phyloP scores from a whole-genome alignment of 2,797 vertebrate species.

The Tamandua tetradactyla region DNA sequence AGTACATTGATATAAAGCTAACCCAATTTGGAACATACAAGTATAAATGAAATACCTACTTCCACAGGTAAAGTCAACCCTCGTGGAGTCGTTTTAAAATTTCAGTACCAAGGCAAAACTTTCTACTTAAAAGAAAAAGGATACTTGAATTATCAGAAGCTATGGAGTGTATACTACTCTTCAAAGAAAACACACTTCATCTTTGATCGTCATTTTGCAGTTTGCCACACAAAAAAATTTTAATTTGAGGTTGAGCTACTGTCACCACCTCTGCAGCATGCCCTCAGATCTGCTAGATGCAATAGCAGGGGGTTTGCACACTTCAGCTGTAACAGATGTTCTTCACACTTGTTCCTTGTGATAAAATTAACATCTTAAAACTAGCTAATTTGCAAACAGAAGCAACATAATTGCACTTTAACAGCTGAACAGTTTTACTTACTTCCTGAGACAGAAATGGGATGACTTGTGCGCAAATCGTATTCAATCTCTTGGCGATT shows the following conservation, averaged over 20 bases:
- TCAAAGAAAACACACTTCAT: slow-evolving; percentile 68
- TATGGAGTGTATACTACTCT: slow-evolving; percentile 51
- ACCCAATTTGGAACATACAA: not conserved
- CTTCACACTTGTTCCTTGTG: slow-evolving; percentile 84
- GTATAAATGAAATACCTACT: not conserved
- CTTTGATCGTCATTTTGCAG: slow-evolving; percentile 71
- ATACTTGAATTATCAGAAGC: slow-evolving; percentile 54
- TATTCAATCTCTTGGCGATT: slow-evolving; percentile 98
- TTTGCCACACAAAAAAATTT: slow-evolving; percentile 71
- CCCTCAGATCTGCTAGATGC: slow-evolving; percentile 80
- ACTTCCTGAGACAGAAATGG: slow-evolving; percentile 99
- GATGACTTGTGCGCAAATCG: slow-evolving; percentile 99
- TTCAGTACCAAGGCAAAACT: slow-evolving; percentile 27
- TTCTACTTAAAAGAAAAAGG: slow-evolving; percentile 58
- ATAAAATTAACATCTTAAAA: slow-evolving; percentile 90
- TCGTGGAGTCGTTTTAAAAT: slow-evolving; percentile 16
- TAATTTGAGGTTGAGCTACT: slow-evolving; percentile 77
- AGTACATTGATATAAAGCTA: not conserved
- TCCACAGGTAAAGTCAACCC: not conserved
- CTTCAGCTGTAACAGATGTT: slow-evolving; percentile 88
- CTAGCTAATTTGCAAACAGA: slow-evolving; percentile 89
- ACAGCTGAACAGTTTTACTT: slow-evolving; percentile 89
- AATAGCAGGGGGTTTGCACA: slow-evolving; percentile 84
- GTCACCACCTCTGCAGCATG: slow-evolving; percentile 73
- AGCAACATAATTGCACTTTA: slow-evolving; percentile 87